Conservation (phyloP, 2,113 vertebrate species). For the Chaenocephalus aceratus region DNA sequence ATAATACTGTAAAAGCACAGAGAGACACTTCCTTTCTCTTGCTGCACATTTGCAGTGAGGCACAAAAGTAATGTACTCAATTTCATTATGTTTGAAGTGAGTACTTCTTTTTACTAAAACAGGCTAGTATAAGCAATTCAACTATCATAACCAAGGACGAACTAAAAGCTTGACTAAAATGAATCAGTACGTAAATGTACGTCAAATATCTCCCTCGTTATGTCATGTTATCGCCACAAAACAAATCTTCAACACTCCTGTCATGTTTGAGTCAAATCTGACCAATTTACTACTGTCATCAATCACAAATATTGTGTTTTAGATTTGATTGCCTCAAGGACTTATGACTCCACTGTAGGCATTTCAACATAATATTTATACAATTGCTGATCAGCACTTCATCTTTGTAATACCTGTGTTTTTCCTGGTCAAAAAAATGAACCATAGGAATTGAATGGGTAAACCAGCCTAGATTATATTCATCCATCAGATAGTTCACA, state of each 20-base stretch:
- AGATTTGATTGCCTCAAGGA: no score
- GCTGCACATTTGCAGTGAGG: not conserved
- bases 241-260: not conserved
- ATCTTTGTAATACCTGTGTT: no score
- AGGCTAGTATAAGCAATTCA: not conserved
- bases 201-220: not conserved
- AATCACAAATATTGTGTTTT: no score
- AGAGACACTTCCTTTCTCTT: not conserved
- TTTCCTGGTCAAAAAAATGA: no score
- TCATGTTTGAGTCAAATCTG: no score
- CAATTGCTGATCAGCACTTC: no score
- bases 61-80: not conserved
- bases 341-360: no score
- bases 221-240: not conserved
- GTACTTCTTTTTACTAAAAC: not conserved
- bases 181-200: not conserved
- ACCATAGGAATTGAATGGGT: no score
- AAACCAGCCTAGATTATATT: no score
- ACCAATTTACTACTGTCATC: no score
- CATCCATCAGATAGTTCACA: no score
- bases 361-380: no score
- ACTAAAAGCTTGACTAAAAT: not conserved
- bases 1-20: conserved; percentile 17
- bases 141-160: not conserved
- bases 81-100: not conserved